Conservation (phyloP, 2,797 vertebrate genomes). For the Anniella stebbinsi region DNA sequence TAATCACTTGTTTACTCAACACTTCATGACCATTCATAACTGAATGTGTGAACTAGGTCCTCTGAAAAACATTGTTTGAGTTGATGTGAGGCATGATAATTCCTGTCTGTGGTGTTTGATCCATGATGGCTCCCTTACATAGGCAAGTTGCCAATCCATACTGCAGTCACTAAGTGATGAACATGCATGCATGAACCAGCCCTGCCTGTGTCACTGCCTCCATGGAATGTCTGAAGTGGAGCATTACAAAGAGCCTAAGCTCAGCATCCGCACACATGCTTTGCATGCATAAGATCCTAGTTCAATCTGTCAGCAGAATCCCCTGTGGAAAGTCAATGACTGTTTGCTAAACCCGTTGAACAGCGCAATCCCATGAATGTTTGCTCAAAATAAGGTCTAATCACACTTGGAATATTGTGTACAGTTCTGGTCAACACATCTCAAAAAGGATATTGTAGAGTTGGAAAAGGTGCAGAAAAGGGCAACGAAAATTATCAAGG, state of each 20-base stretch:
- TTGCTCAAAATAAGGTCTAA: background rate
- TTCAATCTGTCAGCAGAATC: background rate
- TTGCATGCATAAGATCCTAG: background rate
- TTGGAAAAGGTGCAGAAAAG: too few relatives aligned
- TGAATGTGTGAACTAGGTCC: background rate
- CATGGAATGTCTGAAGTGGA: background rate
- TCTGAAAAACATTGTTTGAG: background rate
- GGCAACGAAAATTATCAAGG: too few relatives aligned
- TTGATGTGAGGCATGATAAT: background rate
- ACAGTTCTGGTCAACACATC: too few relatives aligned
- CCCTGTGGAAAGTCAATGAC: background rate
- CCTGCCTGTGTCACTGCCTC: background rate
- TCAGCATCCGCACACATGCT: background rate
- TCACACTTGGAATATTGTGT: too few relatives aligned
- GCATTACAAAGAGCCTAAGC: background rate
- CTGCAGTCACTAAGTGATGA: background rate
- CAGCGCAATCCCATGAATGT: background rate
- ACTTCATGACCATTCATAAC: background rate
- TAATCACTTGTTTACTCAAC: background rate
- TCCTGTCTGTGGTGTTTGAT: background rate
- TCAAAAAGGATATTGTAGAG: too few relatives aligned
- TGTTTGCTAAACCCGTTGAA: background rate
- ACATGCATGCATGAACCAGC: background rate
- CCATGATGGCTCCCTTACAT: background rate
- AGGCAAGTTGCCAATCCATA: background rate